These are phyloP conservation scores for Sarcophaga carnaria DNA, from an alignment of 2,888 invertebrate species.

Conservation along the genomic window DNA sequence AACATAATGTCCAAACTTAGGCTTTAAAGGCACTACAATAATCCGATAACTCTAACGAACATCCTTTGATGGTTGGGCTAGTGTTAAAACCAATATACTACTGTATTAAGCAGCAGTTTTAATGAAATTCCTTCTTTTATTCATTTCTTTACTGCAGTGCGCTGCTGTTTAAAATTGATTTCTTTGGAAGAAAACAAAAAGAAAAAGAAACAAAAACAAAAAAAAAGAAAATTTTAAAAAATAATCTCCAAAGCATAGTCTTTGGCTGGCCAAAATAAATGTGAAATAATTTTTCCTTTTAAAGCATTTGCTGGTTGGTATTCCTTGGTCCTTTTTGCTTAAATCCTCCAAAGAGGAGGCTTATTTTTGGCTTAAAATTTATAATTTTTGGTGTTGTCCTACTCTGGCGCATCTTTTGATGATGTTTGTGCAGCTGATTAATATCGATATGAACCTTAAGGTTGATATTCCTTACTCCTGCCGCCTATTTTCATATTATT, in stretches of 20 bases:
- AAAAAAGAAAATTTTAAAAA: no score
- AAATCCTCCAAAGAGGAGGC: no score
- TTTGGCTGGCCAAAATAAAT: neutral
- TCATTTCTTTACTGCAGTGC: slow-evolving; percentile 29
- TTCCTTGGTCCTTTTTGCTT: no score
- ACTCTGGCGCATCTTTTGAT: neutral
- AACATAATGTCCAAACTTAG: no score
- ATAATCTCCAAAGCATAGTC: no score
- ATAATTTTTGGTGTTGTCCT: no score
- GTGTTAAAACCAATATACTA: neutral
- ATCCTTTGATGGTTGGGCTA: neutral
- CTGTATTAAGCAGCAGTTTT: neutral
- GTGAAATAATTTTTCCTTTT: neutral
- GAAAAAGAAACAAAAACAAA: neutral
- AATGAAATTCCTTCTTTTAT: neutral
- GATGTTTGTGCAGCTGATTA: neutral
- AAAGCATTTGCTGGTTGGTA: neutral
- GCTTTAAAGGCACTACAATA: no score
- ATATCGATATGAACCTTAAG: neutral
- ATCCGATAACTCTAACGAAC: no score
- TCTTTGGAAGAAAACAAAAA: neutral
- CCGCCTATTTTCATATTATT: no score
- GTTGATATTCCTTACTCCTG: no score
- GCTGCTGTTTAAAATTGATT: slow-evolving; percentile 51
- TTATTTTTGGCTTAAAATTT: no score